Conservation (phyloP, 2,113 vertebrate genomes). For the Euleptes europaea region DNA sequence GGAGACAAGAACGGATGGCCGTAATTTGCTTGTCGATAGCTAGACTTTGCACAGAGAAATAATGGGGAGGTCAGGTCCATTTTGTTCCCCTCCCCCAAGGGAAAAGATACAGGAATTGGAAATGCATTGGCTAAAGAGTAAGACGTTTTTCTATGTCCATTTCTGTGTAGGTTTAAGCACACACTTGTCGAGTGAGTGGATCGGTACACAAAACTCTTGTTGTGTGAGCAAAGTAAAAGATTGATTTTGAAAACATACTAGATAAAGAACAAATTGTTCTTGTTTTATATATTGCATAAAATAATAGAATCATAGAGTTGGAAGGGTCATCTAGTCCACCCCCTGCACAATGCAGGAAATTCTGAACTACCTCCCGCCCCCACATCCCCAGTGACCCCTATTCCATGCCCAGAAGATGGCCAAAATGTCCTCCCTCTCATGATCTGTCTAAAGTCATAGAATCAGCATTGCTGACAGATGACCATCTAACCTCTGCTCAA, state of each 20-base stretch:
- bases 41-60: not conserved
- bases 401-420: too few relatives aligned
- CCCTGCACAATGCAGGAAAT: too few relatives aligned
- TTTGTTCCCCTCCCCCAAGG: not conserved
- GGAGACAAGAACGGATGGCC: not conserved
- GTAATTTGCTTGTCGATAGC: not conserved
- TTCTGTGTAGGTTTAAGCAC: not conserved
- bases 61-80: not conserved
- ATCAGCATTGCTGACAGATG: too few relatives aligned
- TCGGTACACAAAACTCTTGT: not conserved
- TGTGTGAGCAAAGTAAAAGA: not conserved
- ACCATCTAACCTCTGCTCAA: too few relatives aligned
- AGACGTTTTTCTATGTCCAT: not conserved
- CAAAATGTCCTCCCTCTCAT: too few relatives aligned
- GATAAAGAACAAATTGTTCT: not conserved
- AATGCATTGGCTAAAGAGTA: not conserved
- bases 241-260: not conserved
- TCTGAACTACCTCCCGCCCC: too few relatives aligned
- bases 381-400: too few relatives aligned
- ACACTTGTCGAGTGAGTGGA: not conserved
- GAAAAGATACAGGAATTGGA: not conserved
- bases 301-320: too few relatives aligned
- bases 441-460: too few relatives aligned
- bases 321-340: too few relatives aligned
- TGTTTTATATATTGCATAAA: not conserved